Base-by-base conservation (phyloP, 2,888 invertebrate species). In the Lasioglossum leucozonium region DNA sequence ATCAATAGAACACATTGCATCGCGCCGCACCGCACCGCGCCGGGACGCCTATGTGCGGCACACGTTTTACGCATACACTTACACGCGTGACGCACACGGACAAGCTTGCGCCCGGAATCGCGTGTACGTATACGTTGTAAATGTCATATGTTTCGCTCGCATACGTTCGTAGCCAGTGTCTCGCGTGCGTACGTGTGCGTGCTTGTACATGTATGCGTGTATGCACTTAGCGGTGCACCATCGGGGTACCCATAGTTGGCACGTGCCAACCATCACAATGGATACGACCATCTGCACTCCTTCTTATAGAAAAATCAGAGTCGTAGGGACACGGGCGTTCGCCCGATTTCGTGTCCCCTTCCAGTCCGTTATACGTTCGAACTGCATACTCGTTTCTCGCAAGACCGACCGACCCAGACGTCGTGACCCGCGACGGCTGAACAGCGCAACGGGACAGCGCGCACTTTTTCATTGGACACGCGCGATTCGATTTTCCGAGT, bases 241-340 rank as follows among this genome's bases (percentile, higher is more conserved):
- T 92, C 91, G 92, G 89, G 86, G 84, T 81, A 73, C 81, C 82
- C 91, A 87, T 90, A 89, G 91, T 88, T 91, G 93, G 93, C 93
- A 93, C 93, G 93, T 93, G 93, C 92, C 93, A 90, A 83, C 88
- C 88, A 89, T 87, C 84, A 93, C 91, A 93, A 93, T 93, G 84
- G 87, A 77, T 85, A 81, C 87, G 84, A 88, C 92, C 93, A 93
- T 93, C 93, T 93, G 93, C 92, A 92, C 92, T 92, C 92, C 88
- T 92, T 93, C 90, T 91, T 91, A 91, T 90, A 88, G 87, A 90
- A 91, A 92, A 93, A 93, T 93, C 92, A 91, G 91, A 91, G 91
- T 89, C 89, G 89, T 82, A 86, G 83, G 87, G 77, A 80, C 73
- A 82, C 87, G 77, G 86, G 82, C 86, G 81, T 79, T 86, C 71